Percentiles rank a stretch among this genome's conserved stretches.
Conservation (phyloP, 2,888 invertebrate species). For the Lissonota sp. region DNA sequence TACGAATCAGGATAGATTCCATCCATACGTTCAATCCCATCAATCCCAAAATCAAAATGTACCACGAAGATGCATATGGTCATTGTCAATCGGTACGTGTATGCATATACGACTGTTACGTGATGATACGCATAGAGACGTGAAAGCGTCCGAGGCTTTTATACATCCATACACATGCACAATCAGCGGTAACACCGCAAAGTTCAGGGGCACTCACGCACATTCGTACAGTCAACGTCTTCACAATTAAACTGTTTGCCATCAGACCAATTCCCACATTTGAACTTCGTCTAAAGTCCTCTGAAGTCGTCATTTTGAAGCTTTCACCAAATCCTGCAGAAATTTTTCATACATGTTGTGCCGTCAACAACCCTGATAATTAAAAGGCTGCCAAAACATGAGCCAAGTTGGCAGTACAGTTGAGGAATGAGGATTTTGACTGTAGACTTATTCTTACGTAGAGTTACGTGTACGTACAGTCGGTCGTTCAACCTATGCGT, state of each 20-base stretch:
- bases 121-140: slow-evolving; percentile 28
- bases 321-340: too few species aligned
- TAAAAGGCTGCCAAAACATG: too few species aligned
- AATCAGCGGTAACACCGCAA: neutral
- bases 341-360: too few species aligned
- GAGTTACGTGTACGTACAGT: slow-evolving; percentile 54
- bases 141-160: slow-evolving; percentile 12
- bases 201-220: slow-evolving; percentile 70
- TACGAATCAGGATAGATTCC: too few species aligned
- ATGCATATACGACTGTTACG: slow-evolving; percentile 7
- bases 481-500: slow-evolving; percentile 56
- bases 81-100: slow-evolving; percentile 3
- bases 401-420: too few species aligned
- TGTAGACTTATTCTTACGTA: neutral
- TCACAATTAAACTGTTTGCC: too few species aligned
- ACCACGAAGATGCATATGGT: slow-evolving; percentile 12
- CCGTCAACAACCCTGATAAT: too few species aligned
- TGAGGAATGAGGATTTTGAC: neutral
- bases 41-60: too few species aligned
- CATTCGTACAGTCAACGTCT: slow-evolving; percentile 47
- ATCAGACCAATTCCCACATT: too few species aligned
- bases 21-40: too few species aligned
- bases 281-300: too few species aligned
- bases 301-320: too few species aligned
- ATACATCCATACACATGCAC: slow-evolving; percentile 4